Evolutionary conservation across 2,113 vertebrate species (phyloP), one percentile per base, ranked within the genome.

Genomic region (Cichladusa arquata): DNA sequence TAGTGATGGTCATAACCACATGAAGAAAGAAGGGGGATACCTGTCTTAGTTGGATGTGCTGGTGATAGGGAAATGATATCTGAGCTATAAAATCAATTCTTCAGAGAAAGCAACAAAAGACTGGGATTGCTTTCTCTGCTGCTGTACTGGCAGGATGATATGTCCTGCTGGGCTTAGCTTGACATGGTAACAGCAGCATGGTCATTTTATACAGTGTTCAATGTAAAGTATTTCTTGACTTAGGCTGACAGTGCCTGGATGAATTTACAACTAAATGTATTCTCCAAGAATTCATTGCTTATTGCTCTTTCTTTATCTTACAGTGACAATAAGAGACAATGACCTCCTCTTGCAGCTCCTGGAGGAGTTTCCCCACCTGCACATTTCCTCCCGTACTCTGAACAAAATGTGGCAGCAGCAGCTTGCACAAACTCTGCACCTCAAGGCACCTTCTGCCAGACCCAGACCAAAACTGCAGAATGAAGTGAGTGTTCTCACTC

Each of bases 361-460:
- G 91, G 98, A 99, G 47, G 98, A 99, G 80, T 97, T 99, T 89
- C 99, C 99, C 23, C 97, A 98, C 76, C 98, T 99, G 58, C 98
- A 97, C 73, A 95, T 99, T 90, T 99, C 99, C 51, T 95, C 97
- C 19, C 98, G 97, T 9, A 94, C 98, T 6, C 94, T 99, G 87
- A 97, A 96, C 36, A 98, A 93, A 89, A 99, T 99, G 99, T 99
- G 99, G 99, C 98, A 97, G 90, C 98, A 97, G 96, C 99, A 99
- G 98, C 97, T 98, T 47, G 97, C 98, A 62, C 99, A 99, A 69
- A 92, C 98, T 40, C 96, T 98, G 65, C 97, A 97, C 51, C 98
- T 99, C 36, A 97, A 71, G 56, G 97, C 95, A 77, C 90, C 98
- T 33, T 81, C 93, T 56, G 93, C 95, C 67, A 97, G 93, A 69